These are phyloP conservation scores for Subacronicta megacephala DNA, from an alignment of 2,888 invertebrate genomes.

Conservation along the genomic window DNA sequence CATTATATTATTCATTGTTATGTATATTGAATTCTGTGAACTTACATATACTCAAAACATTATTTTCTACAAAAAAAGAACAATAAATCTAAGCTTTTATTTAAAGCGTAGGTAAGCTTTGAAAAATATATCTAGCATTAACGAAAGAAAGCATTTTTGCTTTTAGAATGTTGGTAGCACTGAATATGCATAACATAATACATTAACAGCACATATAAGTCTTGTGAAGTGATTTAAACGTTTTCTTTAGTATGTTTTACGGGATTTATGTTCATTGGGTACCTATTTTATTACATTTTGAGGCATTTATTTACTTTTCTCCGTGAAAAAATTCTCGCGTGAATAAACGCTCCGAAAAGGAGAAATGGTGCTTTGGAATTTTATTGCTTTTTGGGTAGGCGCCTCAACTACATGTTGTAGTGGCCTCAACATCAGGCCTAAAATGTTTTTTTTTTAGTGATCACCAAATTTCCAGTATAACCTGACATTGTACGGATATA, in stretches of 20 bases:
- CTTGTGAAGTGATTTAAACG: constrained; percentile 59
- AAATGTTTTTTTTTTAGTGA: no score
- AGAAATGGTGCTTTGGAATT: constrained; percentile 34
- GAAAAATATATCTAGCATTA: constrained; percentile 18
- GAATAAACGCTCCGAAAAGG: constrained; percentile 18
- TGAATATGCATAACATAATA: constrained; percentile 49
- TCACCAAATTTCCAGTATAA: no score
- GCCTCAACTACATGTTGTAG: background rate
- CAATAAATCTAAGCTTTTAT: constrained; percentile 8
- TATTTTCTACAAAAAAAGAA: constrained; percentile 13
- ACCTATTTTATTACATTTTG: constrained; percentile 65
- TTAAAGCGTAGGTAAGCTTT: constrained; percentile 9
- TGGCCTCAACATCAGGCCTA: no score
- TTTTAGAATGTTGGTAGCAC: constrained; percentile 16
- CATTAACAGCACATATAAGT: constrained; percentile 39
- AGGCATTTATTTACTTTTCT: constrained; percentile 54
- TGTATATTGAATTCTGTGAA: constrained; percentile 23
- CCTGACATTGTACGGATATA: no score
- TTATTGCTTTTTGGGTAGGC: constrained; percentile 28
- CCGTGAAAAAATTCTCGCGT: constrained; percentile 25
- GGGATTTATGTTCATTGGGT: constrained; percentile 74
- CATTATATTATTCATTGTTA: background rate
- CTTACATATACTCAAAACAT: constrained; percentile 9
- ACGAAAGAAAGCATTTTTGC: constrained; percentile 18
- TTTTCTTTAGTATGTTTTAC: constrained; percentile 54